Base-by-base conservation (phyloP, 1,140 invertebrate genomes). In the Drosophila nigrodunni region DNA sequence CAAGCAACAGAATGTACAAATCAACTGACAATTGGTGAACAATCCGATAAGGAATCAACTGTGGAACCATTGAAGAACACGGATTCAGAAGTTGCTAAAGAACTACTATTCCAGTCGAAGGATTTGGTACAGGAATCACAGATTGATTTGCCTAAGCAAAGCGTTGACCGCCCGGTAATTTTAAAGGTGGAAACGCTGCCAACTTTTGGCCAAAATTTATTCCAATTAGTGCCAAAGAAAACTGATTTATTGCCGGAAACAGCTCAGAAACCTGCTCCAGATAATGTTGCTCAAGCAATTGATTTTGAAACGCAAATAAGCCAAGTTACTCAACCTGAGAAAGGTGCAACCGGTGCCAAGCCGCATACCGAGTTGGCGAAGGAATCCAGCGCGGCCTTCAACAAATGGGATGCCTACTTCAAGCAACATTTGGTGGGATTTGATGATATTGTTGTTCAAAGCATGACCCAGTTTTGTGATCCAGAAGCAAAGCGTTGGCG, bases 231-330 rank as follows among this genome's bases (percentile, higher is more conserved):
- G 41, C 0, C 41, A 43, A 43, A 43, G n/a, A 4, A 13, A 13
- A 6, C 25, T 30, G 25, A 30, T 6, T 43, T 4, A 1, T 13
- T 13, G n/a, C 5, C 41, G 3, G n/a, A 2, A 7, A 13, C 41
- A 11, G 41, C n/a, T 13, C 11, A 43, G 7, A 11, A 43, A 43
- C 11, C 13, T n/a, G 4, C n/a, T 7, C 11, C 0, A 43, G 11
- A 7, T 13, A 43, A 13, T 43, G 4, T 7, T 7, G 6, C 6
- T 1, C 39, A 35, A 10, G 35, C 15, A 0, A 54, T 78, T 9
- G 75, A 80, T 34, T 74, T 71, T 7, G 77, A 80, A 10, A 50
- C 7, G 3, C 69, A 72, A 43, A 72, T 76, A 10, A 55, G 37
- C 3, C 54, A 21, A 21, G 18, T 41, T 43, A 43, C n/a, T 11